A percentile compares a stretch with the other conserved stretches of the same genome.
These are phyloP conservation scores for Misgurnus mizolepis DNA, from an alignment of 2,113 vertebrate species.

Conservation along the genomic window DNA sequence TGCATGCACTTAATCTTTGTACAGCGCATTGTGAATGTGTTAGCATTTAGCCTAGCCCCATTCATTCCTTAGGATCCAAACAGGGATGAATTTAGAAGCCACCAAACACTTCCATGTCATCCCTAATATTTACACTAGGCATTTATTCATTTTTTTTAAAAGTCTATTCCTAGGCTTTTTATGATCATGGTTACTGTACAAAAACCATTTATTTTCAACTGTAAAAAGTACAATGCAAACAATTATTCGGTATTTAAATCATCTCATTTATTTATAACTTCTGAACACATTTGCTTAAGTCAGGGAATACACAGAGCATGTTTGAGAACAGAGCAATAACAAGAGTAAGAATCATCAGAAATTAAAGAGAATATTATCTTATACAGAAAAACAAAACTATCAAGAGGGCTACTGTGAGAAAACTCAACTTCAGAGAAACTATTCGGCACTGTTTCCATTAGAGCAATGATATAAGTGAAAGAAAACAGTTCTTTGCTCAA, in stretches of 20 bases:
- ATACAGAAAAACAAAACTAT: constrained; percentile 68
- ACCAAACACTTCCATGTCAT: too few relatives aligned
- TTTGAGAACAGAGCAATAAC: constrained; percentile 74
- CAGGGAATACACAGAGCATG: constrained; percentile 73
- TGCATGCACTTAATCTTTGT: too few relatives aligned
- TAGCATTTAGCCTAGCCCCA: too few relatives aligned
- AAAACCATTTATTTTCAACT: background rate
- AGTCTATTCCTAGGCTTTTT: too few relatives aligned
- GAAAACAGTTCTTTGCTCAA: constrained; percentile 48
- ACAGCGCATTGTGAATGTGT: too few relatives aligned
- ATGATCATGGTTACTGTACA: too few relatives aligned
- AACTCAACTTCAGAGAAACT: constrained; percentile 61
- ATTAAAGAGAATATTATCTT: constrained; percentile 66
- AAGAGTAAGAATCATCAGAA: constrained; percentile 68
- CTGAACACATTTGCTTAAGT: constrained; percentile 75
- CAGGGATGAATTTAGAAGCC: too few relatives aligned
- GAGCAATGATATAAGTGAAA: constrained; percentile 40
- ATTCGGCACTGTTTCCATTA: constrained; percentile 47
- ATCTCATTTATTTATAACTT: constrained; percentile 76
- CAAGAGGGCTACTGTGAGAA: constrained; percentile 58
- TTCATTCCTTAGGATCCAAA: too few relatives aligned
- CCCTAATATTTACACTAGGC: too few relatives aligned
- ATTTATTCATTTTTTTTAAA: too few relatives aligned
- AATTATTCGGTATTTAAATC: constrained; percentile 63
- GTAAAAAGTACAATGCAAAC: background rate